Evolutionary conservation across 2,113 vertebrate genomes (phyloP).

Genomic region (Crotalus viridis): DNA sequence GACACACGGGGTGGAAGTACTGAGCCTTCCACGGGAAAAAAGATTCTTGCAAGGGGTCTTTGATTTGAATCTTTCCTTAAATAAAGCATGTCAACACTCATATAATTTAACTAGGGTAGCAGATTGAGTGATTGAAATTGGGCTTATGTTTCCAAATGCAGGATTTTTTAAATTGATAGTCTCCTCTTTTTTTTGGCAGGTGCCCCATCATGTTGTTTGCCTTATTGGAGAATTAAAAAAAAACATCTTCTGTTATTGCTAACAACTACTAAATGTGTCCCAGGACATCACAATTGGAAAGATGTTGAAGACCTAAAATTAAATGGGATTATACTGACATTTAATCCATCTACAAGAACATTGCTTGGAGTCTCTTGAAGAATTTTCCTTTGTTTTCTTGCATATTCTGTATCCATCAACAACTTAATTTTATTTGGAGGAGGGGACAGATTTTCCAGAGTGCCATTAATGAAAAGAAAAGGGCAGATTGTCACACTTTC

Average conservation of each 20-base stretch:
- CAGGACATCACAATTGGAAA: background rate
- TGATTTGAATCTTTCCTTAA: background rate
- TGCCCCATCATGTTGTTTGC: background rate
- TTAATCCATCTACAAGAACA: background rate
- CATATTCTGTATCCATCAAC: conserved; percentile 30
- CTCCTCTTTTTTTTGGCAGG: background rate
- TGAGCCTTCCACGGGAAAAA: background rate
- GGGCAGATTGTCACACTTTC: conserved; percentile 36
- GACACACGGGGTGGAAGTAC: too few relatives aligned
- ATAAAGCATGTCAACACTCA: background rate
- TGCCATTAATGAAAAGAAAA: conserved; percentile 42
- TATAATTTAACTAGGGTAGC: background rate
- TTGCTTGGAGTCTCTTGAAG: background rate
- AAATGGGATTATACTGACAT: background rate
- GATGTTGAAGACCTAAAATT: background rate
- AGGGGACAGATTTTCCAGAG: conserved; percentile 31
- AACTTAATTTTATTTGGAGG: conserved; percentile 53
- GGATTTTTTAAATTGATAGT: background rate
- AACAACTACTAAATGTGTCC: background rate
- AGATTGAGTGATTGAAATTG: background rate
- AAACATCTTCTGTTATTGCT: too few relatives aligned
- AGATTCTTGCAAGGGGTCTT: background rate
- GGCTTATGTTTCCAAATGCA: background rate
- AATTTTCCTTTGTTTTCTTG: background rate
- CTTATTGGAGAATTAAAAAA: background rate